phyloP scores from a whole-genome alignment of 2,113 vertebrate species.

The Stegastes partitus region DNA sequence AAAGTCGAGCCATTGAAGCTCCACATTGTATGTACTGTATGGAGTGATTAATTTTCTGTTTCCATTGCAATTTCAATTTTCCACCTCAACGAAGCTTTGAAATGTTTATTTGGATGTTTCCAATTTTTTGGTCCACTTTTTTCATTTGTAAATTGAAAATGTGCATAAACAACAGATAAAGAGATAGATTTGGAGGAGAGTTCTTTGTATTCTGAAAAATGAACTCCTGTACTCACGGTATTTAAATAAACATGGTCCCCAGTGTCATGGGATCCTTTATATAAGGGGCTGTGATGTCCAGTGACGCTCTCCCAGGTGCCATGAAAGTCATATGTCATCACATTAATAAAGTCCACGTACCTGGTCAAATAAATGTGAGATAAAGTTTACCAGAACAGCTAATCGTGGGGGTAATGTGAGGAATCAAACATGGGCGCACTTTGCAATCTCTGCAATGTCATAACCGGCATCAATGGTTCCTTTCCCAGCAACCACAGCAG shows the following conservation, averaged over 20 bases:
- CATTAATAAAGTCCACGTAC: constrained; percentile 85
- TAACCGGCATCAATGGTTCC: constrained; percentile 80
- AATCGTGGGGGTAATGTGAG: not conserved
- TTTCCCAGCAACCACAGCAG: constrained; percentile 82
- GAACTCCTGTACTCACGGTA: constrained; percentile 73
- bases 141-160: too few relatives aligned
- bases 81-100: not conserved
- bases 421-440: constrained; percentile 68
- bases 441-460: constrained; percentile 82
- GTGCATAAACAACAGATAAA: not conserved
- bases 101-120: not conserved
- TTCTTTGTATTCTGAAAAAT: not conserved
- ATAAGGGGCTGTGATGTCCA: constrained; percentile 87
- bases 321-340: constrained; percentile 90
- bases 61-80: not conserved
- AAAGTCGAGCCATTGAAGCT: too few relatives aligned
- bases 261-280: constrained; percentile 67
- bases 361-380: constrained; percentile 62
- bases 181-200: not conserved
- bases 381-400: not conserved
- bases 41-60: too few relatives aligned
- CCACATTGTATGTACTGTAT: too few relatives aligned
- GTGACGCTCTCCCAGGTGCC: constrained; percentile 82
- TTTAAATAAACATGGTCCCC: constrained; percentile 70
- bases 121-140: too few relatives aligned